Base-by-base conservation (phyloP, 2,888 invertebrate species). In the Herminia tarsipennalis region DNA sequence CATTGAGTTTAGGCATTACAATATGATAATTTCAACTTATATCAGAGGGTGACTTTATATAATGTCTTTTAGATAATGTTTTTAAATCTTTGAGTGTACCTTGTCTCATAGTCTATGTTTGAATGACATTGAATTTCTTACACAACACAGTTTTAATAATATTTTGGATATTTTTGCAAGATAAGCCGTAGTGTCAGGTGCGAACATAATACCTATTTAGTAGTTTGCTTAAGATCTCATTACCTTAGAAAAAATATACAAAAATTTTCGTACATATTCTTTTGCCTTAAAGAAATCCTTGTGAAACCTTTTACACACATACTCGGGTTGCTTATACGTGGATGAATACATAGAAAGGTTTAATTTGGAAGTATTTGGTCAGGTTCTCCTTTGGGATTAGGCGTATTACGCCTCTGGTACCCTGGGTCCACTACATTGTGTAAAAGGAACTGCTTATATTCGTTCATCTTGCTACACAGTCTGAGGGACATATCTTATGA, bases 341-440 rank as follows among this genome's bases (percentile, higher is more conserved):
- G n/a, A 9, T 30, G 27, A 10, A 17, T 18, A 39, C 39, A 17
- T 20, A 32, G 12, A 49, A 47, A 39, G 46, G 54, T 54, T 53
- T 54, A 54, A 47, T 64, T 60, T 64, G 41, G 39, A 37, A 47
- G 32, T 60, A 50, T 60, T 60, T 59, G 55, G 21, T 54, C 46
- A 64, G 47, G 55, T 32, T 33, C 33, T 46, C 35, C 39, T 10
- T 5, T 39, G 38, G 60, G 39, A 42, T 46, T 47, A 50, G 25
- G 27, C 47, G 49, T 54, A 42, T 42, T 45, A 29, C 29, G 16
- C 22, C 17, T 13, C 10, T 41, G 39, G 39, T 48, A 38, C 30
- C 5, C 18, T 17, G n/a, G 33, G n/a, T 22, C 12, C 45, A 20
- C 33, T 30, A 43, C 20, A 39, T 39, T 50, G 34, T 34, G 30